These are phyloP conservation scores for Apis cerana DNA, from an alignment of 1,140 invertebrate species.

Conservation along the genomic window DNA sequence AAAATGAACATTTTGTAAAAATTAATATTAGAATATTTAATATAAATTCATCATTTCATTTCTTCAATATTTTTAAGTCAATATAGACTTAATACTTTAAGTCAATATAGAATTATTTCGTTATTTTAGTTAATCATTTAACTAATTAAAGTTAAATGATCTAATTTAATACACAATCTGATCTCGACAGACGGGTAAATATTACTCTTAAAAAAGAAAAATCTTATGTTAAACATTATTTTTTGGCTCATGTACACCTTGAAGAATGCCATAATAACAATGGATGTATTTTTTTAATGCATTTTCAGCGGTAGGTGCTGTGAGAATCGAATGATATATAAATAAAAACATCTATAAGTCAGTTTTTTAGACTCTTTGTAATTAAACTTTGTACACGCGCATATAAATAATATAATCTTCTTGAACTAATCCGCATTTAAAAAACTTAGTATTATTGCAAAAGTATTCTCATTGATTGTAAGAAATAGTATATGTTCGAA, in stretches of 20 bases:
- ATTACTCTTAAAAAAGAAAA: background rate
- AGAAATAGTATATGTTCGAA: too few species aligned
- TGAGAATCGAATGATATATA: background rate
- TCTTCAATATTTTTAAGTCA: background rate
- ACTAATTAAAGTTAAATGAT: background rate
- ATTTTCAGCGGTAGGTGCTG: slow-evolving; percentile 33
- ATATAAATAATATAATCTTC: background rate
- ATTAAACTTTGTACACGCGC: slow-evolving; percentile 8
- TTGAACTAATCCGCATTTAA: background rate
- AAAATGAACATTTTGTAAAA: background rate
- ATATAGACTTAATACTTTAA: background rate
- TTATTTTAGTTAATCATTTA: background rate
- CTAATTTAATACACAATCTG: slow-evolving; percentile 2
- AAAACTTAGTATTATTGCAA: slow-evolving; percentile 20
- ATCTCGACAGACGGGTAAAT: slow-evolving; percentile 3
- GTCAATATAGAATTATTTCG: background rate
- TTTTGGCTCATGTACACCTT: slow-evolving; percentile 37
- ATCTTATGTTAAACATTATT: background rate
- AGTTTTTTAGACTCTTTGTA: slow-evolving; percentile 15
- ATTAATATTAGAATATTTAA: background rate
- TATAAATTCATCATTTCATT: background rate
- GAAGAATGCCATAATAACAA: slow-evolving; percentile 41
- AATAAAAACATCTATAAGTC: background rate
- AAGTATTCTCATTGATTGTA: slow-evolving; percentile 21
- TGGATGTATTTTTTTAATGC: slow-evolving; percentile 40